Conservation (phyloP, 92 coral and sea anemone genomes). For the Actinostola sp. region DNA sequence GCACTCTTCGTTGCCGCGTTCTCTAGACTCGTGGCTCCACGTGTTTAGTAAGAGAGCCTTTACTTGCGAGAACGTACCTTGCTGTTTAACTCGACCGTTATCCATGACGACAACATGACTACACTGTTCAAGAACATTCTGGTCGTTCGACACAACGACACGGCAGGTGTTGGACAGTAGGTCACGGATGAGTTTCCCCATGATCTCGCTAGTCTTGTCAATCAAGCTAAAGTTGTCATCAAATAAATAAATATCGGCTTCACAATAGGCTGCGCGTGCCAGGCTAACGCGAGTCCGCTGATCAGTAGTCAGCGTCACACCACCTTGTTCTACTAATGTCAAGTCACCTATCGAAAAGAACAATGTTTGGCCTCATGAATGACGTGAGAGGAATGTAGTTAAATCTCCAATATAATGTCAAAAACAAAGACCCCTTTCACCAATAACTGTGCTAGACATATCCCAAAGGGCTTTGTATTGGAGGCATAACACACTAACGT, state of each 20-base stretch:
- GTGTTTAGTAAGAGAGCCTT: background rate
- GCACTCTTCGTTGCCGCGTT: background rate
- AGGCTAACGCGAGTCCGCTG: slow-evolving; percentile 37
- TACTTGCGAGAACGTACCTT: slow-evolving; percentile 25
- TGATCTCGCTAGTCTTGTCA: slow-evolving; percentile 16
- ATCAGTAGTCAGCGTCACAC: slow-evolving; percentile 21
- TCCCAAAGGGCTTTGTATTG: no score
- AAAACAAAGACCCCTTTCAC: no score
- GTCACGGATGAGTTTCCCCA: slow-evolving; percentile 21
- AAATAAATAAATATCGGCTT: slow-evolving; percentile 32
- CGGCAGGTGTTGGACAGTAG: slow-evolving; percentile 32
- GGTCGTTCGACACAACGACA: slow-evolving; percentile 24
- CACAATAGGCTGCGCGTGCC: slow-evolving; percentile 50
- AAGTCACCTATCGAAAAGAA: slow-evolving; percentile 19
- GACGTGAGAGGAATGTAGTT: no score
- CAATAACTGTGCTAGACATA: no score
- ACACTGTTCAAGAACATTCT: slow-evolving; percentile 5
- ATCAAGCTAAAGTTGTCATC: slow-evolving; percentile 22
- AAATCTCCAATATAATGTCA: no score
- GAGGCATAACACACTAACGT: no score
- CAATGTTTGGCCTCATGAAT: background rate
- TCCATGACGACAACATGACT: slow-evolving; percentile 27
- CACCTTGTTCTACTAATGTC: slow-evolving; percentile 26
- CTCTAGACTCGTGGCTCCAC: background rate
- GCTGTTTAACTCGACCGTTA: slow-evolving; percentile 19